Evolutionary conservation across 2,113 vertebrate genomes (phyloP).

Genomic region (Pelmatolapia mariae): DNA sequence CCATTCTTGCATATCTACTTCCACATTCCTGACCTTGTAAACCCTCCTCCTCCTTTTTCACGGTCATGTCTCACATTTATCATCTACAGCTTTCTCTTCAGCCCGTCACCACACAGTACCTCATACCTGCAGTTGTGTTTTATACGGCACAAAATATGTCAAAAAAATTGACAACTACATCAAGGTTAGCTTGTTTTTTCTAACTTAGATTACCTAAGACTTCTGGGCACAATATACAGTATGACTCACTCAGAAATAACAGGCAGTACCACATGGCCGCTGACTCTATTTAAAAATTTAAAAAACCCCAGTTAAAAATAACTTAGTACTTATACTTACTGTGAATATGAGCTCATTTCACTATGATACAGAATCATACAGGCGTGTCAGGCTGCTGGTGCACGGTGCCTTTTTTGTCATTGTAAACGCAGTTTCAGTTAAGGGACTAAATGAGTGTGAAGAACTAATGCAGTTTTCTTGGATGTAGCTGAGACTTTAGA

Average conservation of each 20-base stretch:
- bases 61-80: neutral
- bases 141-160: neutral
- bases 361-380: neutral
- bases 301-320: neutral
- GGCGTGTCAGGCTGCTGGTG: neutral
- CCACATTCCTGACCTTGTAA: constrained; percentile 31
- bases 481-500: neutral
- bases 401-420: neutral
- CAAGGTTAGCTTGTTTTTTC: neutral
- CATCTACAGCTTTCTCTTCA: neutral
- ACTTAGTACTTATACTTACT: neutral
- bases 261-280: neutral
- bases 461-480: neutral
- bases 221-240: neutral
- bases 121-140: neutral
- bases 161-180: neutral
- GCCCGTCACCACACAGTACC: neutral
- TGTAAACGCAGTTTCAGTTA: neutral
- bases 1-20: neutral
- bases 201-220: neutral
- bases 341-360: neutral
- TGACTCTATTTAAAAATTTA: neutral
- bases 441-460: neutral
- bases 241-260: neutral
- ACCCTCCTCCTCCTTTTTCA: neutral